A percentile compares a stretch with the other conserved stretches of the same genome.
These are phyloP conservation scores for Mechanitis mazaeus DNA, from an alignment of 2,888 invertebrate genomes.

Conservation along the genomic window DNA sequence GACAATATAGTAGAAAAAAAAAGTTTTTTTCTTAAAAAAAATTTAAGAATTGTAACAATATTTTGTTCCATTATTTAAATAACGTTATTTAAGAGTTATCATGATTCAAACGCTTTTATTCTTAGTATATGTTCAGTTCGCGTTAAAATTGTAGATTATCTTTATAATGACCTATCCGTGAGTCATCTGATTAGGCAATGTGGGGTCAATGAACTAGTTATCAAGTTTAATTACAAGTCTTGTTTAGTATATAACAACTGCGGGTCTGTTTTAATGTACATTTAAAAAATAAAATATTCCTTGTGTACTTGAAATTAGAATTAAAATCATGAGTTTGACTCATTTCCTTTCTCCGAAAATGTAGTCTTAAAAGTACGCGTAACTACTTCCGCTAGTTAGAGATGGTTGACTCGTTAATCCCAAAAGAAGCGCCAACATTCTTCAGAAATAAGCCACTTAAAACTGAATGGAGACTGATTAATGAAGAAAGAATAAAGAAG, in stretches of 20 bases:
- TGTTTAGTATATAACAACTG: neutral
- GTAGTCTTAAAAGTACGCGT: neutral
- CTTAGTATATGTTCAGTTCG: neutral
- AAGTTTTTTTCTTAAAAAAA: too few species aligned
- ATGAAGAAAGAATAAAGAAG: neutral
- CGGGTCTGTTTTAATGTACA: neutral
- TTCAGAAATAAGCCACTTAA: neutral
- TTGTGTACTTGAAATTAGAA: neutral
- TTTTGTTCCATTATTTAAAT: too few species aligned
- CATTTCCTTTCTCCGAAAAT: neutral
- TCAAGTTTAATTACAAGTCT: slow-evolving; percentile 11
- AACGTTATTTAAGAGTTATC: neutral
- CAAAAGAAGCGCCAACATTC: neutral
- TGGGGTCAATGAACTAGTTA: slow-evolving; percentile 23
- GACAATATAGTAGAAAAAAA: too few species aligned
- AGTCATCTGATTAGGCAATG: slow-evolving; percentile 13
- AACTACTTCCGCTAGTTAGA: slow-evolving; percentile 4
- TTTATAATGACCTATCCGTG: slow-evolving; percentile 1
- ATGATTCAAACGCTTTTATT: neutral
- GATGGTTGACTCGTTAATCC: neutral
- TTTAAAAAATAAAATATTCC: neutral
- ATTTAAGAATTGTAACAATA: too few species aligned
- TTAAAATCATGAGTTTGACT: neutral
- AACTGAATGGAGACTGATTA: neutral
- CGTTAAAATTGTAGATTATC: neutral